These are phyloP conservation scores for Watsonalla cultraria DNA, from an alignment of 2,888 invertebrate species.

Conservation along the genomic window DNA sequence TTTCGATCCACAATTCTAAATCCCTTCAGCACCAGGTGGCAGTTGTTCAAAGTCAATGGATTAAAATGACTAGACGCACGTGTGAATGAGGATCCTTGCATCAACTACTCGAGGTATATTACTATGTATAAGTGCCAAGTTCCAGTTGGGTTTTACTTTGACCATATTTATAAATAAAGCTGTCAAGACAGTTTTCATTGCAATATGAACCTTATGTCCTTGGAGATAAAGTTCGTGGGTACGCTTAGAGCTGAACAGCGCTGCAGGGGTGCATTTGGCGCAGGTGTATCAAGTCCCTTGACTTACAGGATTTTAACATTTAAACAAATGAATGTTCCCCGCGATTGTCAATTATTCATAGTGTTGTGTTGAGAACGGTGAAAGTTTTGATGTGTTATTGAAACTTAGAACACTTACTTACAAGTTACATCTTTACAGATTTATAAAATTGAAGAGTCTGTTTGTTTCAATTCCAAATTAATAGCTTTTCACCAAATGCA, in stretches of 20 bases:
- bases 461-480: too few species aligned
- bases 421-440: too few species aligned
- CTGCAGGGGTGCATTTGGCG: slow-evolving; percentile 42
- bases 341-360: slow-evolving; percentile 51
- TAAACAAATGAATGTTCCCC: slow-evolving; percentile 36
- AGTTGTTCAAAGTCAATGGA: neutral
- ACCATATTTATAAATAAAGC: neutral
- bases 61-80: neutral
- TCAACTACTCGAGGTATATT: neutral
- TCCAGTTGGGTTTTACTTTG: neutral
- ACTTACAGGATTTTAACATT: slow-evolving; percentile 31
- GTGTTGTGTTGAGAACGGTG: slow-evolving; percentile 11
- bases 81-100: neutral
- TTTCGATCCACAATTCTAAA: neutral
- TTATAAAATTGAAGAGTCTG: too few species aligned
- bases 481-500: too few species aligned
- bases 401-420: too few species aligned
- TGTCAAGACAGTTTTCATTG: neutral
- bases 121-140: neutral
- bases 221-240: neutral
- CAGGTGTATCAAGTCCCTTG: slow-evolving; percentile 47
- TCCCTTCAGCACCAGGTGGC: neutral
- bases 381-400: neutral
- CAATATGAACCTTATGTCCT: slow-evolving; percentile 3
- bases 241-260: neutral